Conservation (phyloP, 1,140 invertebrate genomes). For the Copidosoma floridanum region DNA sequence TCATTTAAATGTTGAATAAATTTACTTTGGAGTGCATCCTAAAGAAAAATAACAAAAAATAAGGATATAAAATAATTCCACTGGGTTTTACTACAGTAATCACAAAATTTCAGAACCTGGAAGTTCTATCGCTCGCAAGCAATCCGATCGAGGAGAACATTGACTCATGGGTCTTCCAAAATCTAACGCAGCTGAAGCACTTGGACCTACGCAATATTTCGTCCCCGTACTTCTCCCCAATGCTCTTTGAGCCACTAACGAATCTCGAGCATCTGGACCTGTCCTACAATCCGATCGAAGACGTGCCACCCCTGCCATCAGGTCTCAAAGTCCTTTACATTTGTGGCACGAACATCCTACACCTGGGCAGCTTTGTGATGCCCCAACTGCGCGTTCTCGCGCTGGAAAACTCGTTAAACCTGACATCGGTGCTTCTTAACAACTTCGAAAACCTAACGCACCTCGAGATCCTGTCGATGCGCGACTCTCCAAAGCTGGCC, state of each 20-base stretch:
- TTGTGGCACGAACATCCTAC: constrained; percentile 42
- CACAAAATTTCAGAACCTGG: constrained; percentile 42
- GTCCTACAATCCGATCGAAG: constrained; percentile 45
- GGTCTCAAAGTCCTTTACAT: constrained; percentile 43
- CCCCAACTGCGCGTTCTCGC: constrained; percentile 39
- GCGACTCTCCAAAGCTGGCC: constrained; percentile 34
- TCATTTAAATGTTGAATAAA: too few species aligned
- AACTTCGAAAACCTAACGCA: constrained; percentile 47
- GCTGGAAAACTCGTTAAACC: constrained; percentile 44
- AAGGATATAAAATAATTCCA: too few species aligned
- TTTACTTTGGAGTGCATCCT: too few species aligned
- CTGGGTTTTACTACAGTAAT: background rate
- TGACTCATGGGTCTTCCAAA: constrained; percentile 47
- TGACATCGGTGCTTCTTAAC: constrained; percentile 42
- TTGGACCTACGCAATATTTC: constrained; percentile 47
- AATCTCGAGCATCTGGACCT: constrained; percentile 45
- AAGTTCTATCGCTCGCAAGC: constrained; percentile 45
- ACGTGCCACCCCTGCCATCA: constrained; percentile 41
- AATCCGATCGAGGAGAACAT: constrained; percentile 50
- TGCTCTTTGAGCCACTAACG: constrained; percentile 41
- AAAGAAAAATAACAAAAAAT: too few species aligned
- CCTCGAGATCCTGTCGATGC: constrained; percentile 42
- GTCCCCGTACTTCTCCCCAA: constrained; percentile 35
- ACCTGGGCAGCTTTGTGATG: constrained; percentile 35
- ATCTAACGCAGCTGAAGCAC: constrained; percentile 36